Percentiles rank a stretch among this genome's conserved stretches.
These are phyloP conservation scores for Sipha maydis DNA, from an alignment of 2,888 invertebrate genomes.

Conservation along the genomic window DNA sequence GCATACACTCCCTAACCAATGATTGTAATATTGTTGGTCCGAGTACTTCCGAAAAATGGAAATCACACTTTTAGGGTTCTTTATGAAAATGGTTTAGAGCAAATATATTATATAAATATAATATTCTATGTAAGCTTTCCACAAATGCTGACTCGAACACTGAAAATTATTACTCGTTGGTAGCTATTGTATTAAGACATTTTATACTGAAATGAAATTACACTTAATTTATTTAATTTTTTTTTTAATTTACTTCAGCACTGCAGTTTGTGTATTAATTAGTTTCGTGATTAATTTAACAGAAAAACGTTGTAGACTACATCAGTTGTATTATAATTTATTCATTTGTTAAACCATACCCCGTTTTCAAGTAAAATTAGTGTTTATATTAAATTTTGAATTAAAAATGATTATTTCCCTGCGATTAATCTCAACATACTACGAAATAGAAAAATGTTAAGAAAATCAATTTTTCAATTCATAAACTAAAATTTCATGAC, in stretches of 20 bases:
- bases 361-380: background rate
- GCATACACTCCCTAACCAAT: background rate
- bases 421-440: background rate
- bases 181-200: background rate
- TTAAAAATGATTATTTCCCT: background rate
- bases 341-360: background rate
- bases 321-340: background rate
- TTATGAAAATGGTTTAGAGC: no score
- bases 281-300: background rate
- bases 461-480: no score
- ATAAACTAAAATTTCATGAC: no score
- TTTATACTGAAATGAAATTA: background rate
- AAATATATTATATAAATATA: no score
- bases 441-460: background rate
- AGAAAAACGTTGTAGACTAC: background rate
- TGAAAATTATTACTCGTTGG: background rate
- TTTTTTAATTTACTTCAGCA: background rate
- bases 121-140: background rate
- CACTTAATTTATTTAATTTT: background rate
- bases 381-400: background rate
- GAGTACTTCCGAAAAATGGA: background rate
- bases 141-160: background rate
- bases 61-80: no score
- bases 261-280: background rate
- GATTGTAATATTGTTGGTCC: background rate